phyloP scores from a whole-genome alignment of 2,888 invertebrate genomes.

The Dynastes grantii region DNA sequence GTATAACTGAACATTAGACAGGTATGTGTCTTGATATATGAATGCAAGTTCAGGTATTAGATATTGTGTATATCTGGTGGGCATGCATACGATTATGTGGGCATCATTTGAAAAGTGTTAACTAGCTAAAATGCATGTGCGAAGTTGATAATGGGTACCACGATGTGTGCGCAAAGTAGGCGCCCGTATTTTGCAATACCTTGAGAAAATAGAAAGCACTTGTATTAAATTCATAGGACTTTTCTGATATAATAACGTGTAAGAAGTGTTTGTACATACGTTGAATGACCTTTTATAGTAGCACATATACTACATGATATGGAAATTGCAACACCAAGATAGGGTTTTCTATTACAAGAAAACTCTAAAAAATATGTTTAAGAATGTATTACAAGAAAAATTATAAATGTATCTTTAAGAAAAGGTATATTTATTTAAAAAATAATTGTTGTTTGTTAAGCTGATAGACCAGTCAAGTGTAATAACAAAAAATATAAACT shows the following conservation, averaged over 20 bases:
- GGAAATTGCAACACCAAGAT: too few relatives aligned
- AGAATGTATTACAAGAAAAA: too few relatives aligned
- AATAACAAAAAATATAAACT: too few relatives aligned
- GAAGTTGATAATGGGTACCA: neutral
- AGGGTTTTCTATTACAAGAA: too few relatives aligned
- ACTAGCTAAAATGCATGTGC: slow-evolving; percentile 2
- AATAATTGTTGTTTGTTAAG: too few relatives aligned
- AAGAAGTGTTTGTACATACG: neutral
- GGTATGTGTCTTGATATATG: too few relatives aligned
- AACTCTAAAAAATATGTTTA: too few relatives aligned
- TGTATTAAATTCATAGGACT: neutral
- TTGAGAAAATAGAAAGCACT: slow-evolving; percentile 17
- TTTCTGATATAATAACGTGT: neutral
- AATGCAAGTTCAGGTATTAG: neutral
- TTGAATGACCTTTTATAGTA: neutral
- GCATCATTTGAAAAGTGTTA: slow-evolving; percentile 15
- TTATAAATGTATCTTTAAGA: too few relatives aligned
- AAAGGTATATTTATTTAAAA: too few relatives aligned
- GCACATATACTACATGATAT: too few relatives aligned
- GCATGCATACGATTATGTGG: slow-evolving; percentile 10
- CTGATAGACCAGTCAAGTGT: too few relatives aligned
- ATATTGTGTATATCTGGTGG: neutral
- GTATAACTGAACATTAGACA: too few relatives aligned
- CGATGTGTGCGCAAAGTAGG: slow-evolving; percentile 1
- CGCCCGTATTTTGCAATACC: slow-evolving; percentile 30